Base-by-base conservation (phyloP, 2,888 invertebrate genomes). In the Caenorhabditis sulstoni region DNA sequence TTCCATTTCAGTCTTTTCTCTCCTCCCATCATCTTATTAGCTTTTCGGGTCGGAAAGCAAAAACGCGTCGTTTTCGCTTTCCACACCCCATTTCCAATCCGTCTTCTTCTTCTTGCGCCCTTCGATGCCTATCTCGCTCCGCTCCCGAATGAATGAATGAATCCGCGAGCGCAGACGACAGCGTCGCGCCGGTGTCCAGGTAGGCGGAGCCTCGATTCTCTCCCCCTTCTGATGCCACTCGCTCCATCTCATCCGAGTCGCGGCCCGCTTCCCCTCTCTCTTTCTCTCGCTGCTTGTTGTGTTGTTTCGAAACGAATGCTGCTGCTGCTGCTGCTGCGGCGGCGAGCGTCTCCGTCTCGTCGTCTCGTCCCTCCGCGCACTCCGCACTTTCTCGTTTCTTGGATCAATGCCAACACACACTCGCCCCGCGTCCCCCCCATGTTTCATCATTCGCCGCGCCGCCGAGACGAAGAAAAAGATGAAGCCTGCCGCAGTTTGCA, bases 401-500 rank as follows among this genome's bases (percentile, higher is more conserved):
- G 78, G 78, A 78, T 78, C 78, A 71, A 78, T 78, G 78, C 78
- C 78, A 78, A 64, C 71, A 52, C 41, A 29, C 70, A 9, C 59
- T 16, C 37, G 20, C 64, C 29, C 29, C 29, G 4, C 29, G 29
- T 29, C 29, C 29, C 4, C 29, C 29, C 50, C 45, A 52, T 71
- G 71, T 78, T 78, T 78, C 78, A 78, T 78, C 78, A 78, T 52
- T 14, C 22, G 47, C 59, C 53, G 61, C 45, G 18, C 35, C 29
- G 53, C 29, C 53, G 37, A 53, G 53, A 35, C 35, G 53, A 11
- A 29, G 35, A 29, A 53, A 35, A 35, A 53, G 53, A 11, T 18
- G 35, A 29, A 53, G 58, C 45, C 20, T 44, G n/a, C 45, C 58
- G 58, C 44, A 45, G 45, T 58, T 67, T 67, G 58, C 58, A 29